Evolutionary conservation across 2,113 vertebrate genomes (phyloP), one percentile per base, ranked within the genome.

Genomic region (Hemichromis elongatus): DNA sequence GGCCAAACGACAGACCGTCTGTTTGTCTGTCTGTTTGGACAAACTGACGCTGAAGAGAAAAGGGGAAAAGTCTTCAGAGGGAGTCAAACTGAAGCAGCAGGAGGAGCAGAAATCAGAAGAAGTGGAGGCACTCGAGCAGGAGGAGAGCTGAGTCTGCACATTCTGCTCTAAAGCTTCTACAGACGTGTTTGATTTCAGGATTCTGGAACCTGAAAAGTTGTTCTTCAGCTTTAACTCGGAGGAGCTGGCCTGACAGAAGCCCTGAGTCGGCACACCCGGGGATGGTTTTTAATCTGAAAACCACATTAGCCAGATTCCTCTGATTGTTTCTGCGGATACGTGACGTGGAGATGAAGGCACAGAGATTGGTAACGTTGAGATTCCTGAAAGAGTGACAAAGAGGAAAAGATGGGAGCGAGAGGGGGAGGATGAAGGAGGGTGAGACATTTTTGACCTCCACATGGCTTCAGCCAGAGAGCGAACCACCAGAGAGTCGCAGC

Each of bases 111-210:
- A 47, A 52, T n/a, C 13, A 9, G 47, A 63, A 42, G 9, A 16
- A 54, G 70, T 66, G 77, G 24, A 52, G 70, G 42, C 7, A 3
- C 8, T n/a, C 10, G 19, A 24, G 42, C n/a, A 35, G 19, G 28
- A 21, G 40, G 19, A 83, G 42, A 90, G 93, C 94, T 95, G 95
- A 95, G 90, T 94, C 87, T 28, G 93, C 95, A 92, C 86, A 88
- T 95, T 82, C 63, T 52, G 45, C 70, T 30, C 70, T 13, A 52
- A 75, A 75, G 70, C 70, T 30, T 45, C 45, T 13, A 75, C 45
- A 75, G 45, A 75, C 45, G 45, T 52, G 70, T 75, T 75, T 75
- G 70, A 52, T 75, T 75, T 50, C 3, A 0, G 70, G 70, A 33
- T 75, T 52, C 45, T 52, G 45, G 68, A 75, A 30, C 70, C 6